phyloP scores from a whole-genome alignment of 2,113 vertebrate species.

The Chlorodrepanis virens region DNA sequence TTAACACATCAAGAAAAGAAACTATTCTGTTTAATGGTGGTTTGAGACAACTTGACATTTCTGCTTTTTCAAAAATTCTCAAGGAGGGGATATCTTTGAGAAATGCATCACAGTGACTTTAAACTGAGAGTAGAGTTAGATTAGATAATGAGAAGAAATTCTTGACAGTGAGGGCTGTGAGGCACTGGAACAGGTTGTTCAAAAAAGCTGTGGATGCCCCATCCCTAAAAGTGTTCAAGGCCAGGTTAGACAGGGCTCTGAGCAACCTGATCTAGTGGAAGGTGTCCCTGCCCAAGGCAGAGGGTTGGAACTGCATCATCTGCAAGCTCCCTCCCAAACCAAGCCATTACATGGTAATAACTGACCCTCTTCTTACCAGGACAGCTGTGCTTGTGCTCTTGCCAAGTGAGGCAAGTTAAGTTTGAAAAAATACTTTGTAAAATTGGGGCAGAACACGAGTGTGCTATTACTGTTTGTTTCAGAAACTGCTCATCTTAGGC shows the following conservation, averaged over 20 bases:
- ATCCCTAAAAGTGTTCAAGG: background rate
- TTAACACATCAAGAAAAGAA: background rate
- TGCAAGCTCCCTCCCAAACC: background rate
- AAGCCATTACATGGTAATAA: background rate
- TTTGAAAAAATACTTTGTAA: background rate
- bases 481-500: background rate
- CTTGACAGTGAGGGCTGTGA: background rate
- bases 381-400: background rate
- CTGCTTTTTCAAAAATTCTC: background rate
- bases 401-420: background rate
- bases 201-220: background rate
- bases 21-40: background rate
- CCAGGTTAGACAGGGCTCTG: background rate
- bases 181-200: background rate
- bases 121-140: background rate
- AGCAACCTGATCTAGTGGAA: background rate
- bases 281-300: background rate
- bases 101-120: background rate
- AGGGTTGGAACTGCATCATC: background rate
- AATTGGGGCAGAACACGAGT: background rate
- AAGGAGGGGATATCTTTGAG: background rate
- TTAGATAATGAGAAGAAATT: background rate
- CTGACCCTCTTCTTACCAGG: background rate
- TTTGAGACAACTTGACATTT: background rate
- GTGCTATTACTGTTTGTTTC: background rate